Evolutionary conservation across 2,888 invertebrate genomes (phyloP).

Genomic region (Temnothorax ravouxi): DNA sequence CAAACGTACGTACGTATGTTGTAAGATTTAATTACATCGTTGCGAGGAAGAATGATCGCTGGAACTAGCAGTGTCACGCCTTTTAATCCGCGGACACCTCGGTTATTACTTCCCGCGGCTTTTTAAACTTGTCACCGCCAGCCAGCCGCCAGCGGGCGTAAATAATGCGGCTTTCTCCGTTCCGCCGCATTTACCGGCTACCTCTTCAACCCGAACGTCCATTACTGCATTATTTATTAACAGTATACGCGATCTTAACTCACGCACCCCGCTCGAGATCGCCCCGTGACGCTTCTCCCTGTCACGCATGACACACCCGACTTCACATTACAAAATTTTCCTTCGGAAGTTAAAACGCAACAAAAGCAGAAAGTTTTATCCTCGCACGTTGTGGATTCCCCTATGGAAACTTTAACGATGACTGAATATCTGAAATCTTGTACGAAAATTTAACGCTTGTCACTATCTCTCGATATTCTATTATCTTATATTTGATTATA

Average conservation of each 20-base stretch:
- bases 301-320: slow-evolving; percentile 25
- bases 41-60: slow-evolving; percentile 70
- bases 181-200: slow-evolving; percentile 68
- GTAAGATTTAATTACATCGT: slow-evolving; percentile 73
- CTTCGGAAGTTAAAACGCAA: neutral
- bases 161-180: slow-evolving; percentile 65
- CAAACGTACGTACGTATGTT: slow-evolving; percentile 61
- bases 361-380: neutral
- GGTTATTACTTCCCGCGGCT: slow-evolving; percentile 65
- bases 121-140: slow-evolving; percentile 70
- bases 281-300: slow-evolving; percentile 25
- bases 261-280: slow-evolving; percentile 42
- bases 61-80: slow-evolving; percentile 75
- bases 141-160: slow-evolving; percentile 58
- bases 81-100: slow-evolving; percentile 75
- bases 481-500: slow-evolving; percentile 8
- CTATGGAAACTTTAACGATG: neutral
- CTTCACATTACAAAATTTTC: slow-evolving; percentile 14
- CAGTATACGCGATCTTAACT: slow-evolving; percentile 57
- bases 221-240: slow-evolving; percentile 70
- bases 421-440: neutral
- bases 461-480: neutral
- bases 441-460: neutral
- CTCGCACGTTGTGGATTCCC: neutral
- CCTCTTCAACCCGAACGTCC: slow-evolving; percentile 53